Conservation (phyloP, 1,140 invertebrate species). For the Diprion similis region DNA sequence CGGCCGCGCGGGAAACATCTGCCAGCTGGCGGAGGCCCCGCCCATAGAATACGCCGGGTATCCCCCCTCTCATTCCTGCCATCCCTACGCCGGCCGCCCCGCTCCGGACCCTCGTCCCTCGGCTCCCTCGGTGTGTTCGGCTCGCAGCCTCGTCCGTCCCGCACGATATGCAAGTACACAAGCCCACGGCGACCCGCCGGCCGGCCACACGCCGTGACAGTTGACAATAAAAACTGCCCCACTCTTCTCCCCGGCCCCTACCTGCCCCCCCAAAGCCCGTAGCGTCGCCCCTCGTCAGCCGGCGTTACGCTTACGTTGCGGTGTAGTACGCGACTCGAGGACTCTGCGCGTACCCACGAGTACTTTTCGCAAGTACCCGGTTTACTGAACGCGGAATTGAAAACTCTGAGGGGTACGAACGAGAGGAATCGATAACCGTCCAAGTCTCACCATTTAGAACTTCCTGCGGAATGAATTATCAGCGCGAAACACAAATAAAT, state of each 20-base stretch:
- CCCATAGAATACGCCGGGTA: constrained; percentile 44
- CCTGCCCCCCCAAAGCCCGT: background rate
- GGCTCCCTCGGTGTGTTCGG: background rate
- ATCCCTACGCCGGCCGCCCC: background rate
- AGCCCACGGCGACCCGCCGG: background rate
- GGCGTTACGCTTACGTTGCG: background rate
- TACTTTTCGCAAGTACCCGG: background rate
- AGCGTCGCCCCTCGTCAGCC: background rate
- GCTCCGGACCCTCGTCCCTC: background rate
- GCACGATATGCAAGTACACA: background rate
- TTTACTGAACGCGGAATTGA: no score
- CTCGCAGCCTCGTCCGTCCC: constrained; percentile 8
- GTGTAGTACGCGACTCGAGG: background rate
- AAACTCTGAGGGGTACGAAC: no score
- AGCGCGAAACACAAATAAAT: no score
- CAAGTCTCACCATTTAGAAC: no score
- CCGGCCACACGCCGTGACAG: constrained; percentile 14
- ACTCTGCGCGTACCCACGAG: background rate
- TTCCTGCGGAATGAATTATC: no score
- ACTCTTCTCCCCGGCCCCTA: background rate
- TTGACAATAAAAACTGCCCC: constrained; percentile 14
- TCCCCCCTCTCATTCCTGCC: constrained; percentile 8
- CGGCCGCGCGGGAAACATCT: constrained; percentile 63
- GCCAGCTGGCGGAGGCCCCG: constrained; percentile 65
- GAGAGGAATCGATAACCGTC: no score